These are phyloP conservation scores for Tonatia bakeri DNA, from an alignment of 2,113 vertebrate species.

Conservation along the genomic window DNA sequence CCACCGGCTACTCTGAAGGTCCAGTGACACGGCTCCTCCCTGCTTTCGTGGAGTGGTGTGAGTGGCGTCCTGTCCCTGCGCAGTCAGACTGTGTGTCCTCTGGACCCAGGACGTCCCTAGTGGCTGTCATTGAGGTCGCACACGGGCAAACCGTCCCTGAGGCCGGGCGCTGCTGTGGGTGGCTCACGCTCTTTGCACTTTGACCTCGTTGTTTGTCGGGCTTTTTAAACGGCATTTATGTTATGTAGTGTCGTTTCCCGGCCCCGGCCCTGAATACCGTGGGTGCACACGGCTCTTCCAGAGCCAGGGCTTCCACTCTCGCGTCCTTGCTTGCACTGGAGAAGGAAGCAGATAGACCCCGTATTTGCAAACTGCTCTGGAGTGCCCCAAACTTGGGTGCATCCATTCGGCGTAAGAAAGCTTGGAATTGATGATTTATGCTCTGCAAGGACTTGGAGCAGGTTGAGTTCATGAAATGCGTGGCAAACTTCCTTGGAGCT, in stretches of 20 bases:
- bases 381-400: accelerated
- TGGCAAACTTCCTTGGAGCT: not conserved
- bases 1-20: not conserved
- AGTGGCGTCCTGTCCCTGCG: accelerated
- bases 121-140: not conserved
- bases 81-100: accelerated
- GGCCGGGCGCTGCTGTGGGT: not conserved
- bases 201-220: not conserved
- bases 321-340: not conserved
- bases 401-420: not conserved
- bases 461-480: not conserved
- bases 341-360: not conserved
- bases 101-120: not conserved
- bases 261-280: no score
- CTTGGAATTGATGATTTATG: not conserved
- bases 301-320: not conserved
- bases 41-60: not conserved
- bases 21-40: no score
- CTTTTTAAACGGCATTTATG: not conserved
- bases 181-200: not conserved
- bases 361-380: not conserved
- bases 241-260: not conserved
- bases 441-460: not conserved
- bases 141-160: accelerated
- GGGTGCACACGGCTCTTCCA: not conserved